Conservation (phyloP, 2,797 vertebrate species). For the Masticophis lateralis region DNA sequence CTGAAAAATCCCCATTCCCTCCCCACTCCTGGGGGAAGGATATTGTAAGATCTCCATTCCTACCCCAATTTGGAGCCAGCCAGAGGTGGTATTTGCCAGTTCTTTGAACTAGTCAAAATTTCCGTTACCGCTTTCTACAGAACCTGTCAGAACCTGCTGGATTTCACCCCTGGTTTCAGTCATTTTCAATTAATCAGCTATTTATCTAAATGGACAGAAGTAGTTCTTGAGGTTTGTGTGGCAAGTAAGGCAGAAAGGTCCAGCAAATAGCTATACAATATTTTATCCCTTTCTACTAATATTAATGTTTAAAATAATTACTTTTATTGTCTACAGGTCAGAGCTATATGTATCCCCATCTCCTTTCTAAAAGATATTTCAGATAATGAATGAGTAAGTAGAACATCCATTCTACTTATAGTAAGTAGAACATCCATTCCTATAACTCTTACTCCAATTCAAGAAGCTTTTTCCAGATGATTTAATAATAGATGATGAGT, state of each 20-base stretch:
- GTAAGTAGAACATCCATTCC: not conserved
- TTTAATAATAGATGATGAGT: not conserved
- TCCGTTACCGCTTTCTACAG: no score
- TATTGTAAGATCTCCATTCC: no score
- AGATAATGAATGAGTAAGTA: not conserved
- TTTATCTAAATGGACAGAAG: not conserved
- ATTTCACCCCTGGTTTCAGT: no score
- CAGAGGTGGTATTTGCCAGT: no score
- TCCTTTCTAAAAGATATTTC: not conserved
- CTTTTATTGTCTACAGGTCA: not conserved
- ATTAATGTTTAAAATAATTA: not conserved
- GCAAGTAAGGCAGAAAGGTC: not conserved
- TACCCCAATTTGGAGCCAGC: no score
- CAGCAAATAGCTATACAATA: not conserved
- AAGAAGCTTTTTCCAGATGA: not conserved
- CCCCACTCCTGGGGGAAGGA: no score
- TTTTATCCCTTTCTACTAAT: not conserved
- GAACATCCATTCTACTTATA: not conserved
- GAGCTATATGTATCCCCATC: not conserved
- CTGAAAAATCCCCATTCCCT: no score
- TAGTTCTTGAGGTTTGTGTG: not conserved
- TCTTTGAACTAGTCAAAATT: no score
- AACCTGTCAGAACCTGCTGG: no score
- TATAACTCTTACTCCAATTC: not conserved
- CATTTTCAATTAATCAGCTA: no score